Base-by-base conservation (phyloP, 2,797 vertebrate species). In the Vultur gryphus region DNA sequence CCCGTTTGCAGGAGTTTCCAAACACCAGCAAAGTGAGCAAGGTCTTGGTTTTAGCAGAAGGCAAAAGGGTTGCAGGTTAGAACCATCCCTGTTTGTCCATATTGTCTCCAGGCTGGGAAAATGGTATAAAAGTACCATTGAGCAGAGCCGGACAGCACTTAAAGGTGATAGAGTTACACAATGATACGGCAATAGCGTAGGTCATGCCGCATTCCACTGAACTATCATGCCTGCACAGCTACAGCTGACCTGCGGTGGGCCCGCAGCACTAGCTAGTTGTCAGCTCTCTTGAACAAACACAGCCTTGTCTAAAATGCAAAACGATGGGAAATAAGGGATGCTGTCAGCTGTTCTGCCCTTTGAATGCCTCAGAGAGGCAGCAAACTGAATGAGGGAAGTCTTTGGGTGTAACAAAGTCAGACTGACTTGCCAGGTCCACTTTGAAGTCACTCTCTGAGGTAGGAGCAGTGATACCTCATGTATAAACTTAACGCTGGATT, bases 181-280 rank as follows among this genome's bases (percentile, higher is more conserved):
- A 2, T 2, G 19, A 6, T 7, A 6, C 0, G 3, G 48, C 28
- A 15, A 1, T 21, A 7, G 46, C 15, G 6, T 2, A 9, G 66
- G 31, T 10, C 4, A 1, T 13, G 35, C 37, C 4, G 2, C 8
- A 0, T 23, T 19, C 35, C 13, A 51, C 21, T 17, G 67, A n/a
- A 7, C 24, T 3, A 12, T 23, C 23, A 2, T 13, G n/a, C 19
- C 26, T 2, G 11, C n/a, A 8, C 39, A 8, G 57, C 26, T 15
- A 15, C 37, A 3, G 55, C 31, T 14, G 46, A 7, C 35, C 24
- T 16, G 44, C 26, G 5, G 29, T 3, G 11, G 37, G 31, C 57
- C 28, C 13, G 1, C 39, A 4, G 49, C 28, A 7, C 49, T 15
- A 8, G 35, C 61, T 20, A 5, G 24, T 3, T n/a, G 29, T 28